A percentile compares a stretch with the other conserved stretches of the same genome.
Conservation (phyloP, 2,888 invertebrate species). For the Andrena minutula region DNA sequence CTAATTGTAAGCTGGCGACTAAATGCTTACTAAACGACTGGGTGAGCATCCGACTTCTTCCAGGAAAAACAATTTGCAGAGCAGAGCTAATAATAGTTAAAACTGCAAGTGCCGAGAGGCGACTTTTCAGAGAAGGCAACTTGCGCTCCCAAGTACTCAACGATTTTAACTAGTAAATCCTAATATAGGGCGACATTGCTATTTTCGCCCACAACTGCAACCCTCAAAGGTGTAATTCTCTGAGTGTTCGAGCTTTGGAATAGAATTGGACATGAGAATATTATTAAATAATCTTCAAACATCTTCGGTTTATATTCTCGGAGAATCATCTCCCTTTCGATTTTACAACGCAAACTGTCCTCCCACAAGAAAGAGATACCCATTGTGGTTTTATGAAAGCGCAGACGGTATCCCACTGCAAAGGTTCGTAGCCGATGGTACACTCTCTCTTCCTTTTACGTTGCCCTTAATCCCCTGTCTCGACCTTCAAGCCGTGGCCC, state of each 20-base stretch:
- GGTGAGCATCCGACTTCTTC: background rate
- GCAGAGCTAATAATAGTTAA: background rate
- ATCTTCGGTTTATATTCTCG: background rate
- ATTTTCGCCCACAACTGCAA: background rate
- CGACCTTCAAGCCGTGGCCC: slow-evolving; percentile 37
- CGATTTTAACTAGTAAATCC: background rate
- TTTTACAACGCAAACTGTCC: no score
- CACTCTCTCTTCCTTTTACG: background rate
- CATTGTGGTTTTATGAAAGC: background rate
- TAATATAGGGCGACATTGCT: background rate
- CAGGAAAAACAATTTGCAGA: background rate
- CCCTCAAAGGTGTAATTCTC: background rate
- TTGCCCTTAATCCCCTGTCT: slow-evolving; percentile 29
- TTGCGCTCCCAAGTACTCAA: background rate
- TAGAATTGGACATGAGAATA: background rate
- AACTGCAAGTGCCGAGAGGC: background rate
- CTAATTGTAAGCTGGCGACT: background rate
- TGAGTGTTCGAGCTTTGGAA: background rate
- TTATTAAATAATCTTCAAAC: background rate
- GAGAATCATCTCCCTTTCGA: no score
- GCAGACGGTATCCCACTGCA: background rate
- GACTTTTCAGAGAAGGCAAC: background rate
- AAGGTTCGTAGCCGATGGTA: background rate
- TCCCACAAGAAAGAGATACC: background rate
- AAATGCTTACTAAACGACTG: background rate